Evolutionary conservation across 2,797 vertebrate genomes (phyloP).

Genomic region (Cichlasoma orientale): DNA sequence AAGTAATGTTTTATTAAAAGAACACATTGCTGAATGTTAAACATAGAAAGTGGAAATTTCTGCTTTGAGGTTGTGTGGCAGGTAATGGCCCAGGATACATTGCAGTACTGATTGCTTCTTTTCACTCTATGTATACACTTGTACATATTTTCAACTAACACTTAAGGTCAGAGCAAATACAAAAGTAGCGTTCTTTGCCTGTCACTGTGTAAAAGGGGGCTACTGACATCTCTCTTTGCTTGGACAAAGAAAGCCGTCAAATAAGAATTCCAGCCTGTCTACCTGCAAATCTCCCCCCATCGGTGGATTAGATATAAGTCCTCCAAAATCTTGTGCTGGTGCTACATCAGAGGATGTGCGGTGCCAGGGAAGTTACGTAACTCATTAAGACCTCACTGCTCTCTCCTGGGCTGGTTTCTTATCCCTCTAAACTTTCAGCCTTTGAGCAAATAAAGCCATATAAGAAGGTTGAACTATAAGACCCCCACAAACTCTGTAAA

Average conservation of each 20-base stretch:
- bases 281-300: slow-evolving; percentile 82
- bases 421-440: slow-evolving; percentile 76
- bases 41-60: neutral
- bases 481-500: slow-evolving; percentile 72
- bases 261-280: slow-evolving; percentile 80
- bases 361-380: slow-evolving; percentile 80
- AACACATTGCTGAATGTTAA: neutral
- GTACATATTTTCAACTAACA: neutral
- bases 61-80: neutral
- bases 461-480: slow-evolving; percentile 75
- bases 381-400: slow-evolving; percentile 79
- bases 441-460: slow-evolving; percentile 80
- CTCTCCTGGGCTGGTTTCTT: slow-evolving; percentile 71
- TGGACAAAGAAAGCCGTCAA: slow-evolving; percentile 81
- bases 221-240: slow-evolving; percentile 62
- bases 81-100: neutral
- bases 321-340: slow-evolving; percentile 77
- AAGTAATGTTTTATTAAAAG: neutral
- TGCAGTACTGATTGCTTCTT: neutral
- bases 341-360: slow-evolving; percentile 82
- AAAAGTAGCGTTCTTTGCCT: slow-evolving; percentile 25
- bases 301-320: slow-evolving; percentile 83
- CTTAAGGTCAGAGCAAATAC: slow-evolving; percentile 18
- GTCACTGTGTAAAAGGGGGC: slow-evolving; percentile 31
- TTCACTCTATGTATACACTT: neutral